phyloP scores from a whole-genome alignment of 2,113 vertebrate genomes.

The Paraplagusia blochii region DNA sequence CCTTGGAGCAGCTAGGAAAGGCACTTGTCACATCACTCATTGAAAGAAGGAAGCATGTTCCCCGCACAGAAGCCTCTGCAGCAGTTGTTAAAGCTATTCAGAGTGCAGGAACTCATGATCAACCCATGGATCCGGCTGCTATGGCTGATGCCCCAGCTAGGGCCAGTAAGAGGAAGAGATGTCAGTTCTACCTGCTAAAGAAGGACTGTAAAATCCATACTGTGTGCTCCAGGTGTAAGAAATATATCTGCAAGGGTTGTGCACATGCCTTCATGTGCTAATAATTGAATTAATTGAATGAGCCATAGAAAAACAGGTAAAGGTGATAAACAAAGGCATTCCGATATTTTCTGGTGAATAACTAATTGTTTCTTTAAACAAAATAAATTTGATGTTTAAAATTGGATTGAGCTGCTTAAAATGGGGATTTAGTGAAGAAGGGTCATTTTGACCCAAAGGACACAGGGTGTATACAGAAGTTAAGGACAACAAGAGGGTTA shows the following conservation, averaged over 20 bases:
- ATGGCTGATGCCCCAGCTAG: background rate
- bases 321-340: too few relatives aligned
- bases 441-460: too few relatives aligned
- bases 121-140: background rate
- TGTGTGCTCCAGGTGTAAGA: slow-evolving; percentile 6
- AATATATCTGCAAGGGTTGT: too few relatives aligned
- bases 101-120: slow-evolving; percentile 1
- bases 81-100: slow-evolving; percentile 1
- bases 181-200: background rate
- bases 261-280: slow-evolving; percentile 4
- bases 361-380: too few relatives aligned
- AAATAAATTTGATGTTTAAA: too few relatives aligned
- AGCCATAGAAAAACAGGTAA: too few relatives aligned
- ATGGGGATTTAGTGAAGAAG: too few relatives aligned
- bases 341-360: too few relatives aligned
- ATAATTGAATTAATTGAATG: background rate
- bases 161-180: slow-evolving; percentile 2
- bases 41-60: slow-evolving; percentile 1
- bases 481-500: too few relatives aligned
- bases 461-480: too few relatives aligned
- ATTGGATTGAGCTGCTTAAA: too few relatives aligned
- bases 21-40: slow-evolving; percentile 1
- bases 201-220: slow-evolving; percentile 10
- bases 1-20: slow-evolving; percentile 12
- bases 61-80: slow-evolving; percentile 1